Base-by-base conservation (phyloP, 2,797 vertebrate genomes). In the Eutrigla gurnardus region DNA sequence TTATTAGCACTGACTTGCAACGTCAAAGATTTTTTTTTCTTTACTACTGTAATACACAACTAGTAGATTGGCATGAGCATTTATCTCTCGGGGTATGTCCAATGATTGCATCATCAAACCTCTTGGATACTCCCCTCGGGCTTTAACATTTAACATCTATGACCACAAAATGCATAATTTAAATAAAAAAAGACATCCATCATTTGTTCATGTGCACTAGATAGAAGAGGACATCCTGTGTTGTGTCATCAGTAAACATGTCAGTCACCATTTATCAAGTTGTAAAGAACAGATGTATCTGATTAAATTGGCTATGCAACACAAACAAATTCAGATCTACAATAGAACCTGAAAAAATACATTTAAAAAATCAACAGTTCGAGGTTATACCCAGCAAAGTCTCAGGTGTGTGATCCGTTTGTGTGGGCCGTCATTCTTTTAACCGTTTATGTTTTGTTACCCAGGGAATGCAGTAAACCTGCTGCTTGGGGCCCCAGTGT, bases 381-480 rank as follows among this genome's bases (percentile, higher is more conserved):
- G 7, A 50, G 17, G 17, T 37, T 60, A 50, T 40, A 50, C 57
- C 25, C n/a, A 8, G 59, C 13, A 53, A 55, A 65, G 58, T 9
- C 9, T 4, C 36, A 18, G 36, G 37, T 43, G 13, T 32, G 58
- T 60, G 25, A 25, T 25, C 25, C 25, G 50, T 14, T 11, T 55
- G 63, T 64, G 25, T 45, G n/a, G 17, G n/a, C 18, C 60, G 40
- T 18, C 37, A 10, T 68, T 65, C 7, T 54, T 71, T 32, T 50
- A 59, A 70, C 52, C 47, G 17, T 55, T 47, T 64, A 80, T 65
- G 50, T 73, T 47, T 57, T 18, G n/a, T 65, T 32, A 47, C 40
- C 36, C 15, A 42, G 42, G 58, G 43, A 68, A 76, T 35, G 15
- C 11, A 17, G 8, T n/a, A 37, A 36, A 65, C 9, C 12, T 62